phyloP scores from a whole-genome alignment of 1,140 invertebrate species.

The Diabrotica undecimpunctata region DNA sequence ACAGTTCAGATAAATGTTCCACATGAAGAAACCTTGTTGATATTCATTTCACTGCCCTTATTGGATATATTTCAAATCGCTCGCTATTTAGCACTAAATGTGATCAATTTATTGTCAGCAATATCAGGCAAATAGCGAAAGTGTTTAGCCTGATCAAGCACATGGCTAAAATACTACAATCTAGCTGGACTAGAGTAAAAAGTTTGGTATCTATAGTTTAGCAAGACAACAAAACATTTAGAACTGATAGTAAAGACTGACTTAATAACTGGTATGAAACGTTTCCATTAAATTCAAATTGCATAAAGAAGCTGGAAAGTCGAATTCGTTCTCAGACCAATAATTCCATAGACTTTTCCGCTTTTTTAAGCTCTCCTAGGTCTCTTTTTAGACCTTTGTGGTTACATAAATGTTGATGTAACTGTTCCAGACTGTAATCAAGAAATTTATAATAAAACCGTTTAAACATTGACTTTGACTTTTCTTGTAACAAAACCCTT shows the following conservation, averaged over 20 bases:
- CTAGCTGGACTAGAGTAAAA: too few relatives aligned
- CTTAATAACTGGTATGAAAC: neutral
- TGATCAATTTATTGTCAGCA: too few relatives aligned
- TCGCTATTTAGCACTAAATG: too few relatives aligned
- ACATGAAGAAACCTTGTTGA: too few relatives aligned
- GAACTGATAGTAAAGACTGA: neutral
- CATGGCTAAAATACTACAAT: too few relatives aligned
- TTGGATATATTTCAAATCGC: too few relatives aligned
- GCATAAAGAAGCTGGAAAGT: neutral
- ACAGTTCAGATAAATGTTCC: too few relatives aligned
- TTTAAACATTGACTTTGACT: conserved; percentile 28
- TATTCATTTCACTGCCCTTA: too few relatives aligned
- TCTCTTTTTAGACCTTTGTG: conserved; percentile 29
- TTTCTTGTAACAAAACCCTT: conserved; percentile 38
- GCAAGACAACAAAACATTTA: too few relatives aligned
- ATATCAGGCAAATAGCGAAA: too few relatives aligned
- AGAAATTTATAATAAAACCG: conserved; percentile 36
- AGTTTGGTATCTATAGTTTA: too few relatives aligned
- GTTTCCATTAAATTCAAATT: neutral
- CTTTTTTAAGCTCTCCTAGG: conserved; percentile 4
- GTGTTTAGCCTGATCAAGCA: too few relatives aligned
- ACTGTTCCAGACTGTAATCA: conserved; percentile 36
- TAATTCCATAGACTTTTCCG: neutral
- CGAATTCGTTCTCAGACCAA: neutral
- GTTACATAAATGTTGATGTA: conserved; percentile 26